Conservation (phyloP, 2,113 vertebrate genomes). For the Rhinoderma darwinii region DNA sequence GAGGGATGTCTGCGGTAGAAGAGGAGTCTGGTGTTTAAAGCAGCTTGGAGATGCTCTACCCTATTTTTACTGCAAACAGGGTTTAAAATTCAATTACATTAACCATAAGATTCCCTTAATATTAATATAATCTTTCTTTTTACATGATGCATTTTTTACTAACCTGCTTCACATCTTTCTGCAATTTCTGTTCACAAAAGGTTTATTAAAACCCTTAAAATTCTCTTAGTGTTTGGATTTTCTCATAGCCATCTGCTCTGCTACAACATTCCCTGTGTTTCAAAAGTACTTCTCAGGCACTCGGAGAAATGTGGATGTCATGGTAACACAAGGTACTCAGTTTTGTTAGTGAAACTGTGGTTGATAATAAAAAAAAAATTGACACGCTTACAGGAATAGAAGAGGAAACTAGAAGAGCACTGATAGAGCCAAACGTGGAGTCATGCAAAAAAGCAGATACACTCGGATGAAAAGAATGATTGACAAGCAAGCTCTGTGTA, state of each 20-base stretch:
- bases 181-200: background rate
- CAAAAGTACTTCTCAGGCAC: conserved; percentile 39
- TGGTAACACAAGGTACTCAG: conserved; percentile 52
- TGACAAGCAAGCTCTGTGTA: background rate
- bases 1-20: background rate
- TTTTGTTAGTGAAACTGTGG: conserved; percentile 46
- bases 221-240: conserved; percentile 3
- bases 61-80: background rate
- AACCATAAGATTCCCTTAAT: background rate
- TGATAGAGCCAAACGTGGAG: background rate
- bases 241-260: conserved; percentile 45
- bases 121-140: background rate
- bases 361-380: conserved; percentile 37
- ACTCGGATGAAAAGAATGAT: background rate
- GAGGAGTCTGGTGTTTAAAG: background rate
- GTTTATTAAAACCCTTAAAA: conserved; percentile 38
- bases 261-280: conserved; percentile 38
- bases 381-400: conserved; percentile 24
- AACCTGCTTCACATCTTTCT: background rate
- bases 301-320: conserved; percentile 51
- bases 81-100: background rate
- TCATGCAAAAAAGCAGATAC: background rate
- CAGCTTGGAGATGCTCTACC: background rate
- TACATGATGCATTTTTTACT: background rate
- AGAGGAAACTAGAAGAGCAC: background rate